phyloP scores from a whole-genome alignment of 2,113 vertebrate species.

The Pogona vitticeps region DNA sequence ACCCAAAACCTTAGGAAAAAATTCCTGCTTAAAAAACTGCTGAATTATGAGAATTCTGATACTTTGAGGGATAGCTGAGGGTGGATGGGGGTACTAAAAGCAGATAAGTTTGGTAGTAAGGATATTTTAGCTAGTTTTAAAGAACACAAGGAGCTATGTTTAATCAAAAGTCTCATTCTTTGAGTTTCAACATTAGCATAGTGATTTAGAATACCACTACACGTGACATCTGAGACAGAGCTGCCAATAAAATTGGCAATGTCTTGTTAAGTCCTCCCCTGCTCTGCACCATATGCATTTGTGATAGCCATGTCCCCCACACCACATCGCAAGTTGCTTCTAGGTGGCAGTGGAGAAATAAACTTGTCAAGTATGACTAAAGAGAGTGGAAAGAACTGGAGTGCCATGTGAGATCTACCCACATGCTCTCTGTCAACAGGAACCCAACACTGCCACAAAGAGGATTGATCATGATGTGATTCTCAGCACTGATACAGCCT shows the following conservation, averaged over 20 bases:
- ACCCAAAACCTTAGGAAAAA: neutral
- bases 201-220: neutral
- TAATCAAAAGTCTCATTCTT: neutral
- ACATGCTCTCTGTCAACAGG: neutral
- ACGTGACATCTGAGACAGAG: neutral
- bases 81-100: neutral
- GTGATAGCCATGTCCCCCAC: neutral
- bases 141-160: neutral
- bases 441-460: neutral
- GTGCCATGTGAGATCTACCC: neutral
- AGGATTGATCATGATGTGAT: neutral
- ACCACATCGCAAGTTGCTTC: neutral
- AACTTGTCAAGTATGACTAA: neutral
- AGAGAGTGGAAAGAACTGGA: neutral
- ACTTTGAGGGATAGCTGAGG: neutral
- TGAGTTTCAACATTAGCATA: neutral
- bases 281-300: too few species aligned
- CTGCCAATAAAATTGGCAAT: neutral
- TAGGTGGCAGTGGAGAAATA: neutral
- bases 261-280: neutral
- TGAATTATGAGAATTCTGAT: neutral
- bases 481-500: neutral
- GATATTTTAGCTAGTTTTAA: neutral
- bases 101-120: neutral
- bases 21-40: neutral